Evolutionary conservation across 2,113 vertebrate species (phyloP).

Genomic region (Plecotus auritus): DNA sequence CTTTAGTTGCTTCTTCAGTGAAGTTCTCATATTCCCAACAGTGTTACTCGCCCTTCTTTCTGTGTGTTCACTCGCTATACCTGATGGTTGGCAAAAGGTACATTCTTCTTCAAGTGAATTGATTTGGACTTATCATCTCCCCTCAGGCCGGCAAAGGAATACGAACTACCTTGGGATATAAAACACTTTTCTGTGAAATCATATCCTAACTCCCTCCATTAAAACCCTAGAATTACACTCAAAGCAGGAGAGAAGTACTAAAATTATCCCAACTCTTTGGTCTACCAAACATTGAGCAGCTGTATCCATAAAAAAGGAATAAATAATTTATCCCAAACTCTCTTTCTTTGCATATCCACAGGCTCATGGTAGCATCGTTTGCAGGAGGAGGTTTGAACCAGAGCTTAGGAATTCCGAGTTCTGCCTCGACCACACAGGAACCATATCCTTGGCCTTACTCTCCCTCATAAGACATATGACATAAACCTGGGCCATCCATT

Average conservation of each 20-base stretch:
- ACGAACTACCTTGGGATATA: conserved; percentile 21
- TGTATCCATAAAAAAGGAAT: conserved; percentile 43
- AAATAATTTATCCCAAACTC: conserved; percentile 57
- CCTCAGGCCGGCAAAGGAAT: conserved; percentile 7
- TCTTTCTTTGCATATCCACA: background rate
- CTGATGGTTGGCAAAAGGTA: background rate
- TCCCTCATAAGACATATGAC: background rate
- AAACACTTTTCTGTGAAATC: conserved; percentile 49
- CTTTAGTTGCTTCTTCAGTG: background rate
- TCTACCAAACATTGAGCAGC: conserved; percentile 47
- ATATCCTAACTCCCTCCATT: conserved; percentile 38
- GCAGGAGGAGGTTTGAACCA: background rate
- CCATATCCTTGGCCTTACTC: background rate
- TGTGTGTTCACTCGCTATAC: background rate
- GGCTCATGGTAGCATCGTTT: background rate
- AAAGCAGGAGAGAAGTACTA: conserved; percentile 46
- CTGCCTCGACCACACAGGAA: background rate
- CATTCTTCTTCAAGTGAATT: conserved; percentile 46
- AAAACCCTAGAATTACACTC: conserved; percentile 43
- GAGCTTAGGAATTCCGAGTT: background rate
- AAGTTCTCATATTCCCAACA: background rate
- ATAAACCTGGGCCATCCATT: background rate
- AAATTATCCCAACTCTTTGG: conserved; percentile 44
- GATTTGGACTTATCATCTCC: conserved; percentile 44
- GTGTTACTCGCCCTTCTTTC: background rate